Conservation (phyloP, 2,888 invertebrate species). For the Pecten maximus region DNA sequence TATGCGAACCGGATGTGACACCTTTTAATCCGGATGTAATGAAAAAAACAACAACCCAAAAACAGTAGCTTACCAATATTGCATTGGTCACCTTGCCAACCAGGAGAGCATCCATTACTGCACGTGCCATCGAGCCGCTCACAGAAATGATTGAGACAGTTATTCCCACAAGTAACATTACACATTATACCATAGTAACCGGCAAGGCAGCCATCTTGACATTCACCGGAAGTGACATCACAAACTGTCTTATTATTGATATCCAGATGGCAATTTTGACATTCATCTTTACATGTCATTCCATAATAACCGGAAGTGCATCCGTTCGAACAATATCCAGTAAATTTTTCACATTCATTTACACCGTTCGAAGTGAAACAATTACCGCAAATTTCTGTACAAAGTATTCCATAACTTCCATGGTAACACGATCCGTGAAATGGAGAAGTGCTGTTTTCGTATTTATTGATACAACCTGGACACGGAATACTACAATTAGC, state of each 20-base stretch:
- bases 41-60: not conserved
- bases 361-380: not conserved
- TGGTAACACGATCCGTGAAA: not conserved
- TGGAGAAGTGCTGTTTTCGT: not conserved
- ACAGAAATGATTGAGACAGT: not conserved
- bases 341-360: not conserved
- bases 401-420: not conserved
- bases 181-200: not conserved
- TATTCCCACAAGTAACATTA: not conserved
- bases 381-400: not conserved
- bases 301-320: not conserved
- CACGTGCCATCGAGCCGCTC: not conserved
- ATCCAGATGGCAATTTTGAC: not conserved
- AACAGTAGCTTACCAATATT: not conserved
- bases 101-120: not conserved
- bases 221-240: not conserved
- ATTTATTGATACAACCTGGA: not conserved
- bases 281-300: not conserved
- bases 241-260: not conserved
- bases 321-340: not conserved
- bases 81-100: not conserved
- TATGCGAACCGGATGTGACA: not conserved
- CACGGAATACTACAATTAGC: not conserved
- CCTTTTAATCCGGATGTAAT: not conserved
- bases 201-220: conserved; percentile 4